A percentile compares a stretch with the other conserved stretches of the same genome.
These are phyloP conservation scores for Telmatherina bonti DNA, from an alignment of 2,797 vertebrate genomes.

Conservation along the genomic window DNA sequence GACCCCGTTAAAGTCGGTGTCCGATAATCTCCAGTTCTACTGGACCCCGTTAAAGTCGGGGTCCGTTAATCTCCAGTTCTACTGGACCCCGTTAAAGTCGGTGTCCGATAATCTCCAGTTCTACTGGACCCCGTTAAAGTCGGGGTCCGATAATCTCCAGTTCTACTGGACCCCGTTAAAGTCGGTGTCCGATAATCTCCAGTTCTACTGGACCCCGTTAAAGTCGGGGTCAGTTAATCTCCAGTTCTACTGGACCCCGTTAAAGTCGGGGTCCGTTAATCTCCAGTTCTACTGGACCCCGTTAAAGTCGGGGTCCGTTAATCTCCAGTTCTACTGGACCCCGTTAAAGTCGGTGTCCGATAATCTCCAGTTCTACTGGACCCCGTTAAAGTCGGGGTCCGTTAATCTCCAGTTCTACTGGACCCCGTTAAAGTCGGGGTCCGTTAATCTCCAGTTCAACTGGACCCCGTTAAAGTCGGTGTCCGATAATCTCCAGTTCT, in stretches of 20 bases:
- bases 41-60: conserved; percentile 36
- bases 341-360: conserved; percentile 26
- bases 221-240: neutral
- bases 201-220: conserved; percentile 32
- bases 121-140: conserved; percentile 37
- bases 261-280: conserved; percentile 10
- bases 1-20: conserved; percentile 33
- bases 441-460: neutral
- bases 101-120: neutral
- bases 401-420: neutral
- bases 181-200: neutral
- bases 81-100: conserved; percentile 37
- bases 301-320: conserved; percentile 23
- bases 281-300: conserved; percentile 16
- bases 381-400: conserved; percentile 28
- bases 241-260: conserved; percentile 25
- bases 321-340: conserved; percentile 12
- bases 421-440: conserved; percentile 33
- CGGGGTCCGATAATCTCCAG: too few species aligned
- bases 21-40: neutral
- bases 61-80: neutral
- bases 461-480: conserved; percentile 36
- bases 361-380: conserved; percentile 2
- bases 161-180: conserved; percentile 38
- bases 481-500: neutral